Percentiles rank a stretch among this genome's conserved stretches.
These are phyloP conservation scores for Penaeus monodon DNA, from an alignment of 2,888 invertebrate species.

Conservation along the genomic window DNA sequence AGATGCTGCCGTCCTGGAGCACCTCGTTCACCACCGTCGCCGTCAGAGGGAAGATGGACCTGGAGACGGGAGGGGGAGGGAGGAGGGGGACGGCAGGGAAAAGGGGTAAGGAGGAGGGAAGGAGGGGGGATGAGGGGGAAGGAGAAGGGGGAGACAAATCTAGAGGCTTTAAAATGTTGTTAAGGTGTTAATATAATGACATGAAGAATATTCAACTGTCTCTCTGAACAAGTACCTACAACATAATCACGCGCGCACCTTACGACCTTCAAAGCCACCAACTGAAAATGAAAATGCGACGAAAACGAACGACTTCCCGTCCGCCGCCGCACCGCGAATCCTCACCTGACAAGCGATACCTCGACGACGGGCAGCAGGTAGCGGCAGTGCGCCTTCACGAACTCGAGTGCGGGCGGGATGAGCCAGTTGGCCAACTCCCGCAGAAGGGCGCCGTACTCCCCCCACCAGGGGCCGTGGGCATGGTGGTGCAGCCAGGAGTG, in stretches of 20 bases:
- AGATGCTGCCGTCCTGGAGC: constrained; percentile 33
- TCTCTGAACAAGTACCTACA: too few species aligned
- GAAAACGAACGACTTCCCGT: background rate
- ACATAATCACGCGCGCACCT: too few species aligned
- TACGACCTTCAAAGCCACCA: too few species aligned
- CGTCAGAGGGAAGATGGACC: constrained; percentile 55
- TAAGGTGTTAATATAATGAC: too few species aligned
- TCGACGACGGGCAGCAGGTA: constrained; percentile 43
- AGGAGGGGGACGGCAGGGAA: too few species aligned
- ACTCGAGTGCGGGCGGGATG: constrained; percentile 54
- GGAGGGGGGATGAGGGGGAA: too few species aligned
- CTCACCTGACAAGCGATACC: constrained; percentile 59
- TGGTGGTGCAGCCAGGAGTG: constrained; percentile 68
- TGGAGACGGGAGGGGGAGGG: constrained; percentile 2
- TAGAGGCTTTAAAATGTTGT: too few species aligned
- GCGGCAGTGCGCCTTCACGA: constrained; percentile 56
- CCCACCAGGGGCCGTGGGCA: constrained; percentile 67
- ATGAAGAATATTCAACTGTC: too few species aligned
- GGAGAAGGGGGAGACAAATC: too few species aligned
- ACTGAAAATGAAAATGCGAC: too few species aligned
- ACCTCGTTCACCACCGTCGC: constrained; percentile 57
- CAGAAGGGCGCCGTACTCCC: constrained; percentile 43
- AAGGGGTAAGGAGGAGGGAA: too few species aligned
- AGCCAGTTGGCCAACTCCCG: constrained; percentile 59
- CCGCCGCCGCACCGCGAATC: background rate